Base-by-base conservation (phyloP, 1,140 invertebrate genomes). In the Archivesica marissinica region DNA sequence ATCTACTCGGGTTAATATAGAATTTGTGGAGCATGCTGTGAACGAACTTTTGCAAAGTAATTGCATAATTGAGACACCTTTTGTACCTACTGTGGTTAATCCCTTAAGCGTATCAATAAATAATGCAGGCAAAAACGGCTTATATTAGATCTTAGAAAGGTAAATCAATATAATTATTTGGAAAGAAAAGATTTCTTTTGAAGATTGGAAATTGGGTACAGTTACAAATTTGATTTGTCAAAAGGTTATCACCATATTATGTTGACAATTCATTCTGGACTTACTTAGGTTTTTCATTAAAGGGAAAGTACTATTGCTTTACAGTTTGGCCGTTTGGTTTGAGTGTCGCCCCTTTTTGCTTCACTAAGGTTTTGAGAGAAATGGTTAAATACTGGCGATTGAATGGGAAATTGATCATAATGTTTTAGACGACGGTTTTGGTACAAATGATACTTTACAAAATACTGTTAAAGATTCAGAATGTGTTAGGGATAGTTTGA, bases 101-200 rank as follows among this genome's bases (percentile, higher is more conserved):
- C 38, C 66, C n/a, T n/a, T n/a, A n/a, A n/a, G n/a, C n/a, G n/a
- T n/a, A n/a, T n/a, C n/a, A 9, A 11, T 70, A 13, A 70, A 70
- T n/a, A 70, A 70, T 25, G 35, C 38, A 25, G 66, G 66, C 11
- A 70, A 70, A 70, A 70, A 44, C 11, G 33, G 2, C 35, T 70
- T 30, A 44, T 70, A n/a, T 35, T 70, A 41, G 35, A 39, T 70
- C 11, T 70, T 2, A 38, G 66, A 20, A 20, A n/a, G 41, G 23
- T 70, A 2, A 70, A 61, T 28, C 3, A 30, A 30, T 35, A 23
- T 3, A n/a, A n/a, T n/a, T n/a, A 30, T 61, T 30, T 61, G 59
- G 59, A 61, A 7, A n/a, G 50, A 52, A n/a, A 52, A 17, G 17
- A n/a, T 52, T 17, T 52, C 50, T 52, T 52, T 52, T 17, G 50